These are phyloP conservation scores for Orientallactaga bullata DNA, from an alignment of 2,113 vertebrate genomes.

Conservation along the genomic window DNA sequence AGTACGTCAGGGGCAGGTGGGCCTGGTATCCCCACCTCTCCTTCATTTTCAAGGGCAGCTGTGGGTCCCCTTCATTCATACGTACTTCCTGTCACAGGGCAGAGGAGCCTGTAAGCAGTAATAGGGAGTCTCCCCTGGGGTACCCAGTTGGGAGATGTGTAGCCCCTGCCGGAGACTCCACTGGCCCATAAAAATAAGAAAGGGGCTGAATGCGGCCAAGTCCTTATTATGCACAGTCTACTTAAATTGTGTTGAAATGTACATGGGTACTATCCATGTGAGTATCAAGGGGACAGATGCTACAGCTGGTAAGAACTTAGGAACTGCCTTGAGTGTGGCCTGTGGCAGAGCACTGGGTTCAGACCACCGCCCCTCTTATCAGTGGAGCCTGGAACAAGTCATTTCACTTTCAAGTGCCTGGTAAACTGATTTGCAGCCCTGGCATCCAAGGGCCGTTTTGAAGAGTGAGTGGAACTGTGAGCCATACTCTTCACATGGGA, in stretches of 20 bases:
- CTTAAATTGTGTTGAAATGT: constrained; percentile 19
- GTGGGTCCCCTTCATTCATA: fast-evolving
- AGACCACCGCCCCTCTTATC: not conserved
- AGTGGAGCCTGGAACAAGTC: not conserved
- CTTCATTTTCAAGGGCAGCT: not conserved
- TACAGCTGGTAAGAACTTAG: not conserved
- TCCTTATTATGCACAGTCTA: not conserved
- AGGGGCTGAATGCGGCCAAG: not conserved
- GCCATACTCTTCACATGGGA: not conserved
- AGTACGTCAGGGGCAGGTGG: not conserved
- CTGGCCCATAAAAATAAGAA: not conserved
- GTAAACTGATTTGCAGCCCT: not conserved
- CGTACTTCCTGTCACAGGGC: no score
- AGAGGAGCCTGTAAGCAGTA: not conserved
- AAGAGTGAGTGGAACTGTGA: not conserved
- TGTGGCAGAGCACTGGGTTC: not conserved
- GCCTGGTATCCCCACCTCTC: not conserved
- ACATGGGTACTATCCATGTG: not conserved
- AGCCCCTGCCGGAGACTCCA: not conserved
- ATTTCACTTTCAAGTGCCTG: not conserved
- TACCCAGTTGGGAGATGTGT: not conserved
- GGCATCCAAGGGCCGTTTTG: not conserved
- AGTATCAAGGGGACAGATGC: not conserved
- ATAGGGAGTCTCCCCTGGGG: not conserved
- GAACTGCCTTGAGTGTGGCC: not conserved